phyloP scores from a whole-genome alignment of 2,888 invertebrate species.

The Xanthia icteritia region DNA sequence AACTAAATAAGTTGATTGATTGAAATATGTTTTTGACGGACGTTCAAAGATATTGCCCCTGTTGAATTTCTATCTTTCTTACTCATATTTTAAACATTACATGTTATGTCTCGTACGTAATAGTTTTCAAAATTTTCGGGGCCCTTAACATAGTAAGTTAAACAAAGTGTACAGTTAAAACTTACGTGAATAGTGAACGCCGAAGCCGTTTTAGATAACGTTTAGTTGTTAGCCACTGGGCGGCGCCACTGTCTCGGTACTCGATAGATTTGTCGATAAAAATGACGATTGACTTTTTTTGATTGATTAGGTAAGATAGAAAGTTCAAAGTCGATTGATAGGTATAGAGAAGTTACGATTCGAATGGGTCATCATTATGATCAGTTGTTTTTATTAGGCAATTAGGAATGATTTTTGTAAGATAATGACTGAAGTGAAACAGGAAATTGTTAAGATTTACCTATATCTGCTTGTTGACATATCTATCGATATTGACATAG shows the following conservation, averaged over 20 bases:
- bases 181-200: constrained; percentile 63
- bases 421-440: constrained; percentile 52
- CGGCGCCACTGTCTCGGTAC: constrained; percentile 40
- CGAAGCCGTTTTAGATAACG: constrained; percentile 63
- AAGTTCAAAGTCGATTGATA: constrained; percentile 40
- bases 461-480: constrained; percentile 33
- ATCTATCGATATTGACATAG: constrained; percentile 55
- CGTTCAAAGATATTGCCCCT: too few relatives aligned
- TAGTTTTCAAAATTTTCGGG: constrained; percentile 42
- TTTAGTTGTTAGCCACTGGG: constrained; percentile 67
- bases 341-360: constrained; percentile 21
- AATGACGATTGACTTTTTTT: constrained; percentile 31
- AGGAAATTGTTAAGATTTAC: constrained; percentile 41
- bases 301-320: constrained; percentile 49
- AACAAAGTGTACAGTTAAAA: constrained; percentile 66
- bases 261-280: constrained; percentile 50
- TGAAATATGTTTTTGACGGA: neutral
- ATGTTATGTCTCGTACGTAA: neutral
- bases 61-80: neutral
- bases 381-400: constrained; percentile 46
- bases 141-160: constrained; percentile 53
- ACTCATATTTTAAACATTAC: neutral
- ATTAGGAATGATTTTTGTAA: constrained; percentile 53
- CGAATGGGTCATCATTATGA: constrained; percentile 8
- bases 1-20: constrained; percentile 4